These are phyloP conservation scores for Maccullochella peelii DNA, from an alignment of 2,113 vertebrate species.

Conservation along the genomic window DNA sequence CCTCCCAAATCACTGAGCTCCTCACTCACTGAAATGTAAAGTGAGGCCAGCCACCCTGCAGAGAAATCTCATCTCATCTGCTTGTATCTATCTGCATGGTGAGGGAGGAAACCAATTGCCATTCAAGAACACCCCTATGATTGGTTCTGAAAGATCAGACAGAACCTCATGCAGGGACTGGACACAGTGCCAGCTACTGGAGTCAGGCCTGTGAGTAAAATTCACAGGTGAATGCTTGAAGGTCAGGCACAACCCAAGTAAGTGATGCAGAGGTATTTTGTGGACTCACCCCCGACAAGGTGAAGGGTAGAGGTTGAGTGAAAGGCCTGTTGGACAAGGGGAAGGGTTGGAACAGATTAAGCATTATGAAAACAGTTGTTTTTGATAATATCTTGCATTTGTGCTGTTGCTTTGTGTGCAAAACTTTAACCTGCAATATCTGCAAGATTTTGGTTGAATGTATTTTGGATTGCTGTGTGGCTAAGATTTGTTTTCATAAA, in stretches of 20 bases:
- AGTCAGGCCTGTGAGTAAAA: neutral
- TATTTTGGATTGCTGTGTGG: neutral
- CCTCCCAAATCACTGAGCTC: constrained; percentile 36
- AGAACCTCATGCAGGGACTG: neutral
- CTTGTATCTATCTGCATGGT: neutral
- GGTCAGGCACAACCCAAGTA: constrained; percentile 2
- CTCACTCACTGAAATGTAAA: constrained; percentile 40
- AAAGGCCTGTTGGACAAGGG: neutral
- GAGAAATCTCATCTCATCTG: constrained; percentile 9
- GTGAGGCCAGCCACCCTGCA: constrained; percentile 1
- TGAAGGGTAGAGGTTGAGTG: neutral
- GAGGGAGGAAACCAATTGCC: neutral
- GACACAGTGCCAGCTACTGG: neutral
- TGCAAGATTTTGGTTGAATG: neutral
- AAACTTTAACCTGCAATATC: neutral
- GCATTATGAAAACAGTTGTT: neutral
- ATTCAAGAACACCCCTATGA: neutral
- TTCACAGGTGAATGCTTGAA: neutral
- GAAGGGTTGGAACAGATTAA: neutral
- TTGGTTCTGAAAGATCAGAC: neutral
- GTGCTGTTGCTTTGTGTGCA: neutral
- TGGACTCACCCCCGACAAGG: neutral
- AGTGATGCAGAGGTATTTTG: neutral
- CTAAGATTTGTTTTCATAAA: neutral
- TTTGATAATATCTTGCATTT: neutral